phyloP scores from a whole-genome alignment of 2,113 vertebrate genomes.

The Agapornis roseicollis region DNA sequence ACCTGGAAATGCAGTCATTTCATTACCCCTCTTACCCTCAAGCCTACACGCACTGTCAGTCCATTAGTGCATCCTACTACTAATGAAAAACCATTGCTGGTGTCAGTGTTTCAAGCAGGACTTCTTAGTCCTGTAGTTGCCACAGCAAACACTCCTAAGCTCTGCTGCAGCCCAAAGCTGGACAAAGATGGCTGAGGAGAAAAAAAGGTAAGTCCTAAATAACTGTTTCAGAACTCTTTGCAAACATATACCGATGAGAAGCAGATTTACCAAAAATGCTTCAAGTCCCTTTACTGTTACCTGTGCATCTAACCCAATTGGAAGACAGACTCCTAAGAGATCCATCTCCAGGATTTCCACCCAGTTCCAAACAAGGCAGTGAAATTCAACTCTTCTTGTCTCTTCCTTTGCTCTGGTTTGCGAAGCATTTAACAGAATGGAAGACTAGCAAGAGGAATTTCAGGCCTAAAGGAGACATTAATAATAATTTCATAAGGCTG shows the following conservation, averaged over 20 bases:
- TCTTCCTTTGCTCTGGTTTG: slow-evolving; percentile 67
- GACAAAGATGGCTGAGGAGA: background rate
- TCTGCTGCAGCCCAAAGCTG: background rate
- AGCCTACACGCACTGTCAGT: background rate
- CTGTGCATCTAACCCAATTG: slow-evolving; percentile 61
- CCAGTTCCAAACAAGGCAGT: slow-evolving; percentile 67
- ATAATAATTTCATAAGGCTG: slow-evolving; percentile 42
- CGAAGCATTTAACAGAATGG: slow-evolving; percentile 56
- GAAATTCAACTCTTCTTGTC: slow-evolving; percentile 69
- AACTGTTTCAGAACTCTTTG: background rate
- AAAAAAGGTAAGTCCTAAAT: background rate
- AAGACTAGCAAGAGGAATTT: slow-evolving; percentile 70
- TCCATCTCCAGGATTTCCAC: slow-evolving; percentile 69
- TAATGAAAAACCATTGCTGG: background rate
- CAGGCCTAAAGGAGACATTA: slow-evolving; percentile 68
- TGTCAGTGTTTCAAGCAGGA: background rate
- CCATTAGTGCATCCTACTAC: background rate
- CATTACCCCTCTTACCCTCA: background rate
- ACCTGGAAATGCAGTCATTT: background rate
- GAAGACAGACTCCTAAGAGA: slow-evolving; percentile 67
- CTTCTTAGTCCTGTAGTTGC: background rate
- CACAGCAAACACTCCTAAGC: background rate
- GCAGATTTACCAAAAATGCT: slow-evolving; percentile 24
- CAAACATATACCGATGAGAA: slow-evolving; percentile 3
- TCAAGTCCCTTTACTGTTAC: slow-evolving; percentile 55